Percentiles rank a stretch among this genome's conserved stretches.
Conservation (phyloP, 2,113 vertebrate species). For the Proteles cristata region DNA sequence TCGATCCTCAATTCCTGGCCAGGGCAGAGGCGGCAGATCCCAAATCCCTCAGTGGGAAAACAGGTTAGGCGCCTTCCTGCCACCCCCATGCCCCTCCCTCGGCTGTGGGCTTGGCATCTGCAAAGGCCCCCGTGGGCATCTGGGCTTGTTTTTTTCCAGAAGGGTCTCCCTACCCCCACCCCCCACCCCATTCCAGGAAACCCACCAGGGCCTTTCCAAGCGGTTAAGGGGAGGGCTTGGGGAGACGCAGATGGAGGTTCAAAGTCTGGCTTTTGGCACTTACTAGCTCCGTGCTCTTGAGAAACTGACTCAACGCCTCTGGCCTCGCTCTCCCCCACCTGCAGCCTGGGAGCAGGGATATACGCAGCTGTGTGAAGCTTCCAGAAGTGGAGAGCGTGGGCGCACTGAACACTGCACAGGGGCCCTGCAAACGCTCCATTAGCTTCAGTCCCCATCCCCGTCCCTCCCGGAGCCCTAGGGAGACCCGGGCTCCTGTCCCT, state of each 20-base stretch:
- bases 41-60: conserved; percentile 60
- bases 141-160: neutral
- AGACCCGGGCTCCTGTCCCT: neutral
- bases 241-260: neutral
- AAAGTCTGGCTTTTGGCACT: neutral
- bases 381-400: accelerated
- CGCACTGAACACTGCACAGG: neutral
- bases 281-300: neutral
- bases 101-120: conserved; percentile 30
- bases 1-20: neutral
- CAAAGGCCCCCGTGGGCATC: neutral
- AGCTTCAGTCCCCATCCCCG: neutral
- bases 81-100: neutral
- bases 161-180: neutral
- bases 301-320: neutral
- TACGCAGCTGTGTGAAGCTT: neutral
- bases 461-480: neutral
- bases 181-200: neutral
- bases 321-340: neutral
- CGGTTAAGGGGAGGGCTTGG: neutral
- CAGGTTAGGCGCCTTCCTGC: conserved; percentile 62
- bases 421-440: neutral
- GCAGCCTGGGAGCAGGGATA: neutral
- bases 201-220: neutral
- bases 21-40: conserved; percentile 17